phyloP scores from a whole-genome alignment of 2,888 invertebrate species.

The Tenthredo scrophulariae region DNA sequence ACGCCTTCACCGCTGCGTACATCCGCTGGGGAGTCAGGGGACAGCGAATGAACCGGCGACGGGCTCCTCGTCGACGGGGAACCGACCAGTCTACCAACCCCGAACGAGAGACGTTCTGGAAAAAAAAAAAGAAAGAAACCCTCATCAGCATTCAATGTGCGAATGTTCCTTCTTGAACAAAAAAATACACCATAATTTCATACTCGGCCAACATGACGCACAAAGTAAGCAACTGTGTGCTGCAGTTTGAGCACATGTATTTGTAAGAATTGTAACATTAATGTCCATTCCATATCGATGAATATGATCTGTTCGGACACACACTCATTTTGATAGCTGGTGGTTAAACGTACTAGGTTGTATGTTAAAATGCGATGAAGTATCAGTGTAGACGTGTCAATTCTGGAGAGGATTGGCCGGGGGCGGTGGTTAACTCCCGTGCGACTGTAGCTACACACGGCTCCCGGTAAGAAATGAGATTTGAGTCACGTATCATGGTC shows the following conservation, averaged over 20 bases:
- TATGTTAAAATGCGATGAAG: conserved; percentile 3
- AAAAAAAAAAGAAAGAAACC: conserved; percentile 60
- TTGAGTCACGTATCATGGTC: conserved; percentile 72
- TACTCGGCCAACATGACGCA: neutral
- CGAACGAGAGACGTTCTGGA: conserved; percentile 91
- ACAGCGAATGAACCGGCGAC: conserved; percentile 74
- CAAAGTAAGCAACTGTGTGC: neutral
- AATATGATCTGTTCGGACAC: neutral
- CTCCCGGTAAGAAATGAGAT: conserved; percentile 66
- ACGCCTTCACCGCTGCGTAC: conserved; percentile 72
- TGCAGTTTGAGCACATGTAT: neutral
- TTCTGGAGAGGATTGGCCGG: neutral
- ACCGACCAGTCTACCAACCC: conserved; percentile 88
- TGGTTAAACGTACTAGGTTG: neutral
- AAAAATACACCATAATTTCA: neutral
- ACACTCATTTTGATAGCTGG: neutral
- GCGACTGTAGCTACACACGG: neutral
- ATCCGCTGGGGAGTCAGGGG: conserved; percentile 72
- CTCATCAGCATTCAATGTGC: neutral
- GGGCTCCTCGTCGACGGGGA: conserved; percentile 73
- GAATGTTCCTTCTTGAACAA: neutral
- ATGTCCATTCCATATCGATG: neutral
- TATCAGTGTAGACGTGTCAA: conserved; percentile 18
- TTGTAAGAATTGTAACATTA: neutral
- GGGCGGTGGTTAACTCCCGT: conserved; percentile 18